Evolutionary conservation across 1,140 invertebrate genomes (phyloP).

Genomic region (Atta texana): DNA sequence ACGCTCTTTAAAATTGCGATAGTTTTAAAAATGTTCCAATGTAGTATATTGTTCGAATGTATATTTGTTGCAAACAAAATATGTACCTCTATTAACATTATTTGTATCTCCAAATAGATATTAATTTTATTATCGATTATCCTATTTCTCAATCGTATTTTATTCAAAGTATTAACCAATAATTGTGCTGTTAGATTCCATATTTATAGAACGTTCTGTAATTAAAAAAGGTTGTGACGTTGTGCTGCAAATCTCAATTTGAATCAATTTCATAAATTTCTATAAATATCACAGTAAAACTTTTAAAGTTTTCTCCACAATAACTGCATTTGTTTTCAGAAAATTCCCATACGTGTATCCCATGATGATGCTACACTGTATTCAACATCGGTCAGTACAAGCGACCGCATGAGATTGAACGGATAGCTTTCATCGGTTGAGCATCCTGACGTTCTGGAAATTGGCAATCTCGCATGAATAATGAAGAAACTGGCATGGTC

Average conservation of each 20-base stretch:
- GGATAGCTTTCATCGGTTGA: slow-evolving; percentile 38
- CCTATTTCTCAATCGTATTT: background rate
- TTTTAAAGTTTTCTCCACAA: background rate
- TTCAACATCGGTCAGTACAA: slow-evolving; percentile 1
- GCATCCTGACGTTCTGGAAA: slow-evolving; percentile 39
- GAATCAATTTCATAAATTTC: background rate
- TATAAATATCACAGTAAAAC: background rate
- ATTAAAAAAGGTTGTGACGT: background rate
- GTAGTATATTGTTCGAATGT: background rate
- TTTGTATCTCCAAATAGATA: background rate
- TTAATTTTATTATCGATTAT: background rate
- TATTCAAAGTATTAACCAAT: background rate
- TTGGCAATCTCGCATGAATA: slow-evolving; percentile 60
- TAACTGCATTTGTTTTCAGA: background rate
- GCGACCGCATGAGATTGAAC: slow-evolving; percentile 3
- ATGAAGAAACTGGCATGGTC: slow-evolving; percentile 49
- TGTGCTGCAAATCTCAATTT: background rate
- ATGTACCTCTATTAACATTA: background rate
- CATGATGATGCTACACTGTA: background rate
- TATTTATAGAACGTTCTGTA: background rate
- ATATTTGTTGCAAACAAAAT: background rate
- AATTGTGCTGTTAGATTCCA: no score
- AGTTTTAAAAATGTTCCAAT: slow-evolving; percentile 4
- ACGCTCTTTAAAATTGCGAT: slow-evolving; percentile 37
- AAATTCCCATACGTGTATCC: background rate